These are phyloP conservation scores for Willowsia nigromaculata DNA, from an alignment of 2,888 invertebrate species.

Conservation along the genomic window DNA sequence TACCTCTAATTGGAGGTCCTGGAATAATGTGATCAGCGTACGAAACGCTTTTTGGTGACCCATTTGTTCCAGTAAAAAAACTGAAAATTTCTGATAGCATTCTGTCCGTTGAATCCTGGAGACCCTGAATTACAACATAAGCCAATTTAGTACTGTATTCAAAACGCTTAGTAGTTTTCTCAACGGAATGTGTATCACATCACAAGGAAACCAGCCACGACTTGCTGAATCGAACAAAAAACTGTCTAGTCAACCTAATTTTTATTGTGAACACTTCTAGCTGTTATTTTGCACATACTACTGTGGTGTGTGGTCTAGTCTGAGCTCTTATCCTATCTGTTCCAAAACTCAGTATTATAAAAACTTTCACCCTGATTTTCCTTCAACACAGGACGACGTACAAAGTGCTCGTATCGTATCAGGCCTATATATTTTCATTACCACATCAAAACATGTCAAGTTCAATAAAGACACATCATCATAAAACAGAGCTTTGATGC, in stretches of 20 bases:
- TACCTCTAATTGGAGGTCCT: slow-evolving; percentile 49
- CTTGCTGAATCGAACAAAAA: background rate
- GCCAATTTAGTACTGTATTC: too few species aligned
- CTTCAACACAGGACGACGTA: background rate
- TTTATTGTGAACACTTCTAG: too few species aligned
- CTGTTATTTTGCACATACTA: background rate
- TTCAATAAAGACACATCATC: background rate
- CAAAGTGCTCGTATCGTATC: background rate
- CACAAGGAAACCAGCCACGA: background rate
- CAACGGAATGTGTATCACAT: background rate
- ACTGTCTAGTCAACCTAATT: background rate
- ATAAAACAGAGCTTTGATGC: background rate
- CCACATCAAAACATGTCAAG: slow-evolving; percentile 7
- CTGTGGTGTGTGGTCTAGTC: background rate
- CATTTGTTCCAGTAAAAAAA: slow-evolving; percentile 64
- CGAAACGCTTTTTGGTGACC: slow-evolving; percentile 56
- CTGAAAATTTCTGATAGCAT: slow-evolving; percentile 70
- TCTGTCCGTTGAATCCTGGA: slow-evolving; percentile 17
- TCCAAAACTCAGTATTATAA: background rate
- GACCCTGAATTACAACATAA: slow-evolving; percentile 20
- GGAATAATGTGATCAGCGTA: slow-evolving; percentile 65
- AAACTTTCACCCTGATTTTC: background rate
- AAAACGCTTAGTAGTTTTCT: too few species aligned
- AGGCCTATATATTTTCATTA: slow-evolving; percentile 15
- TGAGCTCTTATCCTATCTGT: too few species aligned